These are phyloP conservation scores for Zaprionus nigranus DNA, from an alignment of 1,140 invertebrate species.

Conservation along the genomic window DNA sequence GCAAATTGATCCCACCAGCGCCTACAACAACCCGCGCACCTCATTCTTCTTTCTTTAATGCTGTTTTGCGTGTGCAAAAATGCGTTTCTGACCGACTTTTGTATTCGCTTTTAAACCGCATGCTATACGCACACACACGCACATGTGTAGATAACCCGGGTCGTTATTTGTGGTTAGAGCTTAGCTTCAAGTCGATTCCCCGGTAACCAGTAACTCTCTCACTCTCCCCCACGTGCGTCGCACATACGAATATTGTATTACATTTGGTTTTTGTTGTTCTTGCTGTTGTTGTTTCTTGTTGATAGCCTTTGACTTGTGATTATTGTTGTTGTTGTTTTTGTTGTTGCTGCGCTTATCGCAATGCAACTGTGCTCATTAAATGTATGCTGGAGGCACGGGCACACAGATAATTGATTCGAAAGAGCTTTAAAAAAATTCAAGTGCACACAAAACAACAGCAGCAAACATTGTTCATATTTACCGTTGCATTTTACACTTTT, in stretches of 20 bases:
- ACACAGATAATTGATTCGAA: slow-evolving; percentile 25
- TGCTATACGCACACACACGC: slow-evolving; percentile 12
- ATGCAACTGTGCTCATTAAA: slow-evolving; percentile 20
- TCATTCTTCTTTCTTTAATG: slow-evolving; percentile 10
- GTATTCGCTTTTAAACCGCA: slow-evolving; percentile 28
- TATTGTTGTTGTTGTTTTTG: slow-evolving; percentile 29
- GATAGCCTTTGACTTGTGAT: slow-evolving; percentile 63
- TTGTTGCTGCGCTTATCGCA: slow-evolving; percentile 33
- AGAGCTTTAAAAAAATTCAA: slow-evolving; percentile 28
- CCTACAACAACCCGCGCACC: slow-evolving; percentile 21
- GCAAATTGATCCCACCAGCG: slow-evolving; percentile 14
- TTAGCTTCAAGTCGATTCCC: slow-evolving; percentile 37
- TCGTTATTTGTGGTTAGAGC: slow-evolving; percentile 74
- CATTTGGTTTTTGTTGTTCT: slow-evolving; percentile 33
- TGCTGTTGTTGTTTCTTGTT: slow-evolving; percentile 42
- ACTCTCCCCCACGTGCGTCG: slow-evolving; percentile 54
- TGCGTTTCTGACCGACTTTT: slow-evolving; percentile 43
- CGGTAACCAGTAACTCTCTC: background rate
- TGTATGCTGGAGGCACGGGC: slow-evolving; percentile 25
- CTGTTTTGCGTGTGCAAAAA: slow-evolving; percentile 31
- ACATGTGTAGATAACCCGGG: slow-evolving; percentile 29
- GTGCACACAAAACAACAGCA: slow-evolving; percentile 12
- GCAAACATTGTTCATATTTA: slow-evolving; percentile 25
- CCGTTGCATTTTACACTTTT: slow-evolving; percentile 39
- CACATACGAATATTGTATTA: slow-evolving; percentile 28